A percentile compares a stretch with the other conserved stretches of the same genome.
phyloP scores from a whole-genome alignment of 2,797 vertebrate species.

The Muscicapa comitata region DNA sequence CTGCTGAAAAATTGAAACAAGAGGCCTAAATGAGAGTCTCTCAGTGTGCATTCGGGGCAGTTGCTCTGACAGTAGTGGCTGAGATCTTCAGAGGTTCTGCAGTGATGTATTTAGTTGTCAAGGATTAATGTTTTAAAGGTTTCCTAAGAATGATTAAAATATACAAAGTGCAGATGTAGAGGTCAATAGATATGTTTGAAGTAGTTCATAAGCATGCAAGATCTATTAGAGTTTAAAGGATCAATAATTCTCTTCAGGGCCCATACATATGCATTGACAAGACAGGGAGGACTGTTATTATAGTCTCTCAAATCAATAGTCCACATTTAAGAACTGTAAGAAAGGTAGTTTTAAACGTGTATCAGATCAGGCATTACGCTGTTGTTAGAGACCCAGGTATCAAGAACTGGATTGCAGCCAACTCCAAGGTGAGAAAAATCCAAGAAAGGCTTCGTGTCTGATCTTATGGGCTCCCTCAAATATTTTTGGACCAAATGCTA shows the following conservation, averaged over 20 bases:
- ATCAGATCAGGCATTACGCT: not conserved
- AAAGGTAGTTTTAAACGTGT: not conserved
- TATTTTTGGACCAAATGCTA: not conserved
- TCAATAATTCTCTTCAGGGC: conserved; percentile 33
- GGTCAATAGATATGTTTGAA: conserved; percentile 34
- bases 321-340: not conserved
- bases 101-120: conserved; percentile 30
- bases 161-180: not conserved
- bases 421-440: not conserved
- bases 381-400: not conserved
- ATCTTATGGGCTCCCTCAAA: not conserved
- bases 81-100: not conserved
- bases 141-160: conserved; percentile 59
- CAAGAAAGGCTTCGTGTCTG: not conserved
- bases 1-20: not conserved
- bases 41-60: not conserved
- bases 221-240: conserved; percentile 30
- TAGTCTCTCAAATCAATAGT: not conserved
- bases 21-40: not conserved
- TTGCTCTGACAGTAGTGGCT: conserved; percentile 13
- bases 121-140: conserved; percentile 59
- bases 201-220: conserved; percentile 42
- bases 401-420: not conserved
- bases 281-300: not conserved
- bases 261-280: conserved; percentile 10